Base-by-base conservation (phyloP, 2,113 vertebrate genomes). In the Colossoma macropomum region DNA sequence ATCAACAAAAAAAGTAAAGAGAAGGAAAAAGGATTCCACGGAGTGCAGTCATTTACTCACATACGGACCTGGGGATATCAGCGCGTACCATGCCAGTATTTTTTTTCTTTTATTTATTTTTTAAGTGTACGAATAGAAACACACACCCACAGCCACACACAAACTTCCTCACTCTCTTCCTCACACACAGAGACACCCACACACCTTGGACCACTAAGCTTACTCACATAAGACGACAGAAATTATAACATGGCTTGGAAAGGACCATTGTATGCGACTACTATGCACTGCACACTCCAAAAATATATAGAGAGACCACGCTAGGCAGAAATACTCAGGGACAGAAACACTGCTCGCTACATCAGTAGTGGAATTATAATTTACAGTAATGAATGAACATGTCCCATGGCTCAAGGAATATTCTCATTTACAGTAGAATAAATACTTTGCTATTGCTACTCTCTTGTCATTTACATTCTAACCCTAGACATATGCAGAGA, bases 361-460 rank as follows among this genome's bases (percentile, higher is more conserved):
- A 92, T 97, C 95, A 96, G 96, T 97, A 94, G 97, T 96, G 97
- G 97, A 97, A 97, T 97, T 93, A 96, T 96, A 94, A 96, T 96
- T 97, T 99, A 98, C 97, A 97, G 96, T 98, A 97, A 96, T 96
- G 95, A 88, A 97, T 96, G 97, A 97, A 96, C 93, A 95, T 93
- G 94, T 97, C 96, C 97, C 97, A 97, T 97, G 97, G 98, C 97
- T 99, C 97, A 95, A 96, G 96, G 97, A 96, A 93, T 95, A 96
- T 95, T 95, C 92, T 98, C 96, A 97, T 97, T 96, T 98, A 97
- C 97, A 99, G 96, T 97, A 97, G 97, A 99, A 99, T 99, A 99
- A 99, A 99, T 99, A 99, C 93, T 96, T 95, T 95, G 88, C 97
- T 98, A 98, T 97, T 98, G 96, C 97, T 99, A 98, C 96, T 97